phyloP scores from a whole-genome alignment of 2,888 invertebrate species.

The Sclerodermus sp. region DNA sequence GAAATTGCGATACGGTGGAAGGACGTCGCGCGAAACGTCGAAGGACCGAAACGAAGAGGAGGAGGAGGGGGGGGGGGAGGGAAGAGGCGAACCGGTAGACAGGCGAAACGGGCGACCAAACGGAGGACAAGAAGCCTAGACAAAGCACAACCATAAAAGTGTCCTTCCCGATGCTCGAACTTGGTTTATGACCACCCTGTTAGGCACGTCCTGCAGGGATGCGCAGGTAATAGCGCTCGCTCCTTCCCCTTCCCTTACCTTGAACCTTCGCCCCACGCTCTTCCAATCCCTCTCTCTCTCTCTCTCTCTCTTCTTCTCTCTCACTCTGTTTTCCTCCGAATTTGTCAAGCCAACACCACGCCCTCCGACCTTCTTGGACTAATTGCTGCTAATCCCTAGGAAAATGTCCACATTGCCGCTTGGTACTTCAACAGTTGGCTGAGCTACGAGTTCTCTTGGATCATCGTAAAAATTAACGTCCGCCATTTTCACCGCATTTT shows the following conservation, averaged over 20 bases:
- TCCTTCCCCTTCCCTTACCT: background rate
- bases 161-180: slow-evolving; percentile 38
- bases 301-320: background rate
- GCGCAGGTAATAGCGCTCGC: slow-evolving; percentile 22
- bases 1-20: background rate
- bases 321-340: background rate
- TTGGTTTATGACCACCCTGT: slow-evolving; percentile 41
- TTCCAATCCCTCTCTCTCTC: background rate
- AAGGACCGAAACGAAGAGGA: background rate
- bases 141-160: slow-evolving; percentile 50
- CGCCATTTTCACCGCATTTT: no score
- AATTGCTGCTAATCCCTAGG: slow-evolving; percentile 36
- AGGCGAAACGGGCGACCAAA: no score
- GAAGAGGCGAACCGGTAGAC: background rate
- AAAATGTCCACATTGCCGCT: slow-evolving; percentile 18
- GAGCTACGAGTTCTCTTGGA: no score
- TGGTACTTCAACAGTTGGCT: no score
- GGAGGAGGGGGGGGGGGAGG: background rate
- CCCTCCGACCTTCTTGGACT: slow-evolving; percentile 30
- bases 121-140: slow-evolving; percentile 23
- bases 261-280: background rate
- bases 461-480: no score
- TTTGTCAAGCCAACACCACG: slow-evolving; percentile 30
- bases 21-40: background rate
- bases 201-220: slow-evolving; percentile 26